phyloP scores from a whole-genome alignment of 2,888 invertebrate genomes.

The Protodeltote pygarga region DNA sequence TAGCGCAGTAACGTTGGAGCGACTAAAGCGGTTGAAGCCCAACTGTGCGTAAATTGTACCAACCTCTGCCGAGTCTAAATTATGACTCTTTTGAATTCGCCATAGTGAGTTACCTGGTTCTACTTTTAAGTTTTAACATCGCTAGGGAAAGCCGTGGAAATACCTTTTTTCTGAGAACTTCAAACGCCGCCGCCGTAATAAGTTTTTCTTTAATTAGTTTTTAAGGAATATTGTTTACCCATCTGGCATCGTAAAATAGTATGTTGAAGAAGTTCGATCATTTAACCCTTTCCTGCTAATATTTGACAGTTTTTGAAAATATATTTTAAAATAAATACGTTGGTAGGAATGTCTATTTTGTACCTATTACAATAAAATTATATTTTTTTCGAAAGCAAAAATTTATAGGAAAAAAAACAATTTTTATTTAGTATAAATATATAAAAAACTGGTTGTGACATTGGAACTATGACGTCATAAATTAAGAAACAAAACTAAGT shows the following conservation, averaged over 20 bases:
- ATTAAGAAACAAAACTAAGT: no score
- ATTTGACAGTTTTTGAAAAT: no score
- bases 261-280: background rate
- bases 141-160: slow-evolving; percentile 15
- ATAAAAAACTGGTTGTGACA: no score
- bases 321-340: no score
- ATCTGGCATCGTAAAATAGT: background rate
- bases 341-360: no score
- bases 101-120: slow-evolving; percentile 29
- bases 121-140: slow-evolving; percentile 22
- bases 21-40: slow-evolving; percentile 35
- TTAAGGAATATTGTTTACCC: background rate
- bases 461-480: no score
- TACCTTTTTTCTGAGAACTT: slow-evolving; percentile 5
- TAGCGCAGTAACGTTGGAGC: no score
- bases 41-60: slow-evolving; percentile 24
- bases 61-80: slow-evolving; percentile 25
- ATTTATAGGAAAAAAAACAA: no score
- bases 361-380: no score
- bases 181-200: background rate
- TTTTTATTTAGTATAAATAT: no score
- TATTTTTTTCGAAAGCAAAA: no score
- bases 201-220: background rate
- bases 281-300: no score
- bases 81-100: slow-evolving; percentile 39